Conservation (phyloP, 1,140 invertebrate species). For the Drosophila paulistorum region DNA sequence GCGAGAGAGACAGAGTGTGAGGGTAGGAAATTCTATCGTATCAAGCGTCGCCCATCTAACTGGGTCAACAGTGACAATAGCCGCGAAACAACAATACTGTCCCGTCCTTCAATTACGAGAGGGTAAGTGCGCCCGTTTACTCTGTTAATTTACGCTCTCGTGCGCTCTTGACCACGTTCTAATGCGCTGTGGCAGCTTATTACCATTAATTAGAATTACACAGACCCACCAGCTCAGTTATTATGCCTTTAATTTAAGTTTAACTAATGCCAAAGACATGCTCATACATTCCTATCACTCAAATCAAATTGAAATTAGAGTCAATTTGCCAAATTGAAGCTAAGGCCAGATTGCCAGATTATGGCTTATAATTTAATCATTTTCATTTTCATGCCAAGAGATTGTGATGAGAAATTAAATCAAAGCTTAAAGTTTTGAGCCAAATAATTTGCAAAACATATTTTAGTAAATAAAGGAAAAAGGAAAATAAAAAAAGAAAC, state of each 20-base stretch:
- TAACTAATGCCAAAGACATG: slow-evolving; percentile 30
- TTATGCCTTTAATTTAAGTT: slow-evolving; percentile 47
- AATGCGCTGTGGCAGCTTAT: slow-evolving; percentile 43
- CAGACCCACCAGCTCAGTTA: slow-evolving; percentile 60
- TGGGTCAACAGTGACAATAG: slow-evolving; percentile 60
- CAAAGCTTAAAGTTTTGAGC: not conserved
- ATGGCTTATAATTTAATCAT: not conserved
- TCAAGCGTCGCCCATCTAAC: slow-evolving; percentile 56
- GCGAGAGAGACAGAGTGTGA: not conserved
- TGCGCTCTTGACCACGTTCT: slow-evolving; percentile 58
- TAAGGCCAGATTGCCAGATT: too few relatives aligned
- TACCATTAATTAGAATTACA: slow-evolving; percentile 62
- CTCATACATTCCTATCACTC: not conserved
- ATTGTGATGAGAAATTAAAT: not conserved
- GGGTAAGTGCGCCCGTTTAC: not conserved
- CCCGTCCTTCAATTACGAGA: slow-evolving; percentile 14
- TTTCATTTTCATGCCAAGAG: not conserved
- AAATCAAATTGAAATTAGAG: not conserved
- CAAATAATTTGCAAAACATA: slow-evolving; percentile 25
- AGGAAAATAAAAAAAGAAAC: slow-evolving; percentile 29
- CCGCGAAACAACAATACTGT: slow-evolving; percentile 31
- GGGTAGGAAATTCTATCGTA: slow-evolving; percentile 22
- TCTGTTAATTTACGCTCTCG: slow-evolving; percentile 35
- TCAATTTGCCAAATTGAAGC: not conserved
- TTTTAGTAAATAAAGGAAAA: slow-evolving; percentile 48